Evolutionary conservation across 2,888 invertebrate species (phyloP), one percentile per base, ranked within the genome.

Genomic region (Diaphora mendica): DNA sequence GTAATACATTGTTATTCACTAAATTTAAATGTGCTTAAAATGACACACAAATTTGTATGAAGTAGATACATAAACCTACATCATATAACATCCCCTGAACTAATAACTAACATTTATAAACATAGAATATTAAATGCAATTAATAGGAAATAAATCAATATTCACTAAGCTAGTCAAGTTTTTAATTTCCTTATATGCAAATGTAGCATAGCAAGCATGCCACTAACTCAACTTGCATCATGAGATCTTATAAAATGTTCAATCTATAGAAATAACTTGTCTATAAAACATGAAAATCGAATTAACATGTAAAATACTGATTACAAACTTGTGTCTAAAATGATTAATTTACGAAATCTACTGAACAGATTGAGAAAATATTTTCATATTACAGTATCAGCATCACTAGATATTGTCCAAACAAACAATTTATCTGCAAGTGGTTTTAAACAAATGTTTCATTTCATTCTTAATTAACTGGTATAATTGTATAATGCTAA

Each of bases 291-390:
- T 78, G 73, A 73, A 79, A 82, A 79, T 78, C 73, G 79, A 73
- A 77, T 78, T 77, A 77, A 83, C 71, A 81, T 79, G 83, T 79
- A 79, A 84, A 87, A 86, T 86, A 87, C 87, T 87, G 86, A 79
- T 84, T 81, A 78, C 72, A 79, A 79, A 81, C 71, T 73, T 77
- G 51, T 68, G 51, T 70, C 64, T 79, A 59, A 48, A 70, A 73
- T 59, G 17, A 71, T 70, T 79, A 65, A 78, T 44, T 51, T 39
- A 79, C 71, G 69, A 69, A 78, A 79, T 79, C 76, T 80, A 76
- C 64, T 71, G 55, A 71, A 73, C 72, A 71, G 65, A 72, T 77
- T 72, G 51, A 77, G 70, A 78, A 77, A 77, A 77, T 76, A 74
- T 68, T 77, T 75, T 70, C 17, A 70, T 51, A 64, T 72, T 76